Conservation (phyloP, 2,888 invertebrate genomes). For the Parelbella ahira region DNA sequence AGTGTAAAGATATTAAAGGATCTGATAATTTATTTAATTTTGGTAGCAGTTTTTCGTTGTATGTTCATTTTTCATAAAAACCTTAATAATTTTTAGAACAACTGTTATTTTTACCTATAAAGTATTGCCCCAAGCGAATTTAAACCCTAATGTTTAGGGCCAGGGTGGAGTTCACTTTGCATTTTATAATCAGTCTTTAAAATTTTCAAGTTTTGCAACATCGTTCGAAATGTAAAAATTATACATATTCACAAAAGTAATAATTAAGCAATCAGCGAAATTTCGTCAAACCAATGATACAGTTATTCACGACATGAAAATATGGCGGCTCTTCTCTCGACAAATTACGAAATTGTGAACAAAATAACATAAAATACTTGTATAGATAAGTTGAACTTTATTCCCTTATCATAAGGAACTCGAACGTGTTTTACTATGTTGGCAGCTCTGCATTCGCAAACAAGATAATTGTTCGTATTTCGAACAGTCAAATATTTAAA, state of each 20-base stretch:
- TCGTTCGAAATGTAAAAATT: constrained; percentile 43
- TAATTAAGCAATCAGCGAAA: constrained; percentile 72
- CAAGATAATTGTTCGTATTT: constrained; percentile 68
- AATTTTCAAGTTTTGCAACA: constrained; percentile 31
- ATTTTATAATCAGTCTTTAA: neutral
- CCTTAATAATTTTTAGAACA: constrained; percentile 11
- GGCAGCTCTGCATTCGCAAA: constrained; percentile 46
- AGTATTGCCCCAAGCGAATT: constrained; percentile 1
- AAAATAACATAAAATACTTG: neutral
- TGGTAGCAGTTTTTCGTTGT: neutral
- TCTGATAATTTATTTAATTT: constrained; percentile 11
- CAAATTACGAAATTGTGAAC: constrained; percentile 30
- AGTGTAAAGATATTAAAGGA: constrained; percentile 2
- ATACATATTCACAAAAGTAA: constrained; percentile 51
- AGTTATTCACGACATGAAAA: constrained; percentile 59
- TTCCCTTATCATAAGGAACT: neutral
- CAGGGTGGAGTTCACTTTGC: neutral
- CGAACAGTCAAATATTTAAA: constrained; percentile 67
- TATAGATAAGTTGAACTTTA: constrained; percentile 1
- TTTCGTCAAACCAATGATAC: constrained; percentile 69
- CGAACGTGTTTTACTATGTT: neutral
- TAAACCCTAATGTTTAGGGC: neutral
- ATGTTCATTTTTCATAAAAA: constrained; percentile 10
- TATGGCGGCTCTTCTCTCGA: constrained; percentile 43
- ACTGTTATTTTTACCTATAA: constrained; percentile 10